phyloP scores from a whole-genome alignment of 2,797 vertebrate species.

The Bryconaethiops microstoma region DNA sequence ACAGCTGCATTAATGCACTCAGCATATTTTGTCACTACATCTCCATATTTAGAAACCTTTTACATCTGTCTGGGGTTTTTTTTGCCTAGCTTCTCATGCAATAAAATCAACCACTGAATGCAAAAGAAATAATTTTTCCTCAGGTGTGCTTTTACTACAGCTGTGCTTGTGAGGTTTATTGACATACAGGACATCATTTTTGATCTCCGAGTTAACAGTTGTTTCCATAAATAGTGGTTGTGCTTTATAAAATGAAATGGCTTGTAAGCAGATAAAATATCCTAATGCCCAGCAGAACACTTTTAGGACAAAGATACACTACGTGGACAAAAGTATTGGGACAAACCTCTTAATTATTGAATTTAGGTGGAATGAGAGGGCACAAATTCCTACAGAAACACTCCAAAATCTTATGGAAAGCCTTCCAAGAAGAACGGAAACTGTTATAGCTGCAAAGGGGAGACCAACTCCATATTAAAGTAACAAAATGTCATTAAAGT shows the following conservation, averaged over 20 bases:
- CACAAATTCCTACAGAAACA: too few relatives aligned
- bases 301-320: neutral
- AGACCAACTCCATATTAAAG: too few relatives aligned
- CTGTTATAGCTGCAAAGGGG: too few relatives aligned
- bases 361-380: too few relatives aligned
- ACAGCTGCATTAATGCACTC: conserved; percentile 41
- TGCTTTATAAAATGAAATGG: neutral
- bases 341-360: too few relatives aligned
- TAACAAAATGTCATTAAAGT: too few relatives aligned
- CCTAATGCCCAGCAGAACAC: neutral
- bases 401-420: too few relatives aligned
- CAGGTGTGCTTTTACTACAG: conserved; percentile 10
- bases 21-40: conserved; percentile 33
- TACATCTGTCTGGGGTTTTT: conserved; percentile 30
- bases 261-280: neutral
- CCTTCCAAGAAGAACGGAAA: too few relatives aligned
- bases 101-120: conserved; percentile 40
- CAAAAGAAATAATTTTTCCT: conserved; percentile 9
- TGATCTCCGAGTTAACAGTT: conserved; percentile 10
- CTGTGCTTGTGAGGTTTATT: conserved; percentile 10
- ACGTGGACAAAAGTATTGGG: too few relatives aligned
- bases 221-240: neutral
- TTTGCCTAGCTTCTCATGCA: conserved; percentile 26
- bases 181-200: neutral
- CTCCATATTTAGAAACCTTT: conserved; percentile 52